These are phyloP conservation scores for Danio kyathit DNA, from an alignment of 2,797 vertebrate genomes.

Conservation along the genomic window DNA sequence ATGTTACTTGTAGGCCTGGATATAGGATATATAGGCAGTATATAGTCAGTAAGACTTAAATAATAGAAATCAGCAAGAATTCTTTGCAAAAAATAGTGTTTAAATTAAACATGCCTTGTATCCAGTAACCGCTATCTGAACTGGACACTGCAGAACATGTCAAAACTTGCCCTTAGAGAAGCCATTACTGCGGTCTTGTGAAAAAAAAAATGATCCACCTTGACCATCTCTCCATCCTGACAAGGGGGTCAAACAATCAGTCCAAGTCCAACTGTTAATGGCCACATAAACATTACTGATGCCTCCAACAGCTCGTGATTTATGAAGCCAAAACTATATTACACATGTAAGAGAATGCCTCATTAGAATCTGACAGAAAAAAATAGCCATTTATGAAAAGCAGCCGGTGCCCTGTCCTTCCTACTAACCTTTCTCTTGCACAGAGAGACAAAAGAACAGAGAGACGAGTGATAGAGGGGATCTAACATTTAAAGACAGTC, in stretches of 20 bases:
- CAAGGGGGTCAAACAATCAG: conserved; percentile 64
- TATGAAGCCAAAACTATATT: conserved; percentile 64
- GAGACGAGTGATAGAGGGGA: conserved; percentile 65
- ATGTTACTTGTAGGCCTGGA: background rate
- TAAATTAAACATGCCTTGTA: background rate
- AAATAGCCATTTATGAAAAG: conserved; percentile 74
- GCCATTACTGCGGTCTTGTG: conserved; percentile 22
- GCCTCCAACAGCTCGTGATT: conserved; percentile 65
- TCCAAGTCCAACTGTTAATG: conserved; percentile 62
- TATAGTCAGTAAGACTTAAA: background rate
- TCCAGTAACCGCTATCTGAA: background rate
- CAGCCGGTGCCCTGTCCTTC: conserved; percentile 76
- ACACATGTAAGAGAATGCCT: conserved; percentile 65
- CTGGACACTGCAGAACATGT: background rate
- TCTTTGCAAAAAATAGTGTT: background rate
- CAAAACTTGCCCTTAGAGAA: background rate
- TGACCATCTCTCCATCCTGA: conserved; percentile 52
- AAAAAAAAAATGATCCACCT: conserved; percentile 43
- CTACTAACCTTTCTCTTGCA: conserved; percentile 77
- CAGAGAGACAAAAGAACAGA: conserved; percentile 66
- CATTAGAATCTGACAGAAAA: conserved; percentile 77
- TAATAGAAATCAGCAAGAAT: too few species aligned
- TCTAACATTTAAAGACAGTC: conserved; percentile 72
- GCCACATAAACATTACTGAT: conserved; percentile 70
- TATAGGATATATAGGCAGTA: too few species aligned